phyloP scores from a whole-genome alignment of 2,797 vertebrate species.

The Scleropages formosus region DNA sequence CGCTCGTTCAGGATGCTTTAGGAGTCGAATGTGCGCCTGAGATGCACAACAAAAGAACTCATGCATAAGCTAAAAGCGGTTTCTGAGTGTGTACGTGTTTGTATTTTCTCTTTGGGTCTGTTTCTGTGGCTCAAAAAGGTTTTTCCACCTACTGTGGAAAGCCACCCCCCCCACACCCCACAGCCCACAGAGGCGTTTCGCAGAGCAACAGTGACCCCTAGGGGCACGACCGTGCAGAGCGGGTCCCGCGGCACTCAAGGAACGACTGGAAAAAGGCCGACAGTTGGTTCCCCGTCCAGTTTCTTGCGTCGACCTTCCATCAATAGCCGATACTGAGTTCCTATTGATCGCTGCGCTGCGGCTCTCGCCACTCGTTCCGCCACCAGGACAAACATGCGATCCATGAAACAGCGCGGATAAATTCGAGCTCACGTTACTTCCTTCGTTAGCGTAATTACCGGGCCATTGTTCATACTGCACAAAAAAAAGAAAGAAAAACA shows the following conservation, averaged over 20 bases:
- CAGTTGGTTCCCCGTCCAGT: no score
- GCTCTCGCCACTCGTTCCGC: no score
- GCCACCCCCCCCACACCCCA: no score
- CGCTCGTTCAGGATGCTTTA: background rate
- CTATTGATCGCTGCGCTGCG: no score
- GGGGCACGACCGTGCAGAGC: slow-evolving; percentile 33
- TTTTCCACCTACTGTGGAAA: background rate
- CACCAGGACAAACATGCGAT: no score
- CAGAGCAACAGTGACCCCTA: slow-evolving; percentile 70
- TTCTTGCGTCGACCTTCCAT: no score
- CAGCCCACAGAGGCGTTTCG: slow-evolving; percentile 18
- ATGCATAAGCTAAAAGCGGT: background rate
- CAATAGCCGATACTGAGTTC: no score
- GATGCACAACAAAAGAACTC: background rate
- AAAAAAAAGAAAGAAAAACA: slow-evolving; percentile 58
- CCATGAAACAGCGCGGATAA: slow-evolving; percentile 42
- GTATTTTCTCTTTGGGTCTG: background rate
- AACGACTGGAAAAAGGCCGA: background rate
- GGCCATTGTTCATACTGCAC: slow-evolving; percentile 61
- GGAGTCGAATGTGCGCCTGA: no score
- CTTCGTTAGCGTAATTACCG: slow-evolving; percentile 67
- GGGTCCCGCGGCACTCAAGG: background rate
- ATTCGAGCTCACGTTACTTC: slow-evolving; percentile 57
- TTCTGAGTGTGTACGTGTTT: no score
- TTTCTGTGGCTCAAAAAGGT: background rate